Evolutionary conservation across 2,797 vertebrate species (phyloP).

Genomic region (Trichosurus vulpecula): DNA sequence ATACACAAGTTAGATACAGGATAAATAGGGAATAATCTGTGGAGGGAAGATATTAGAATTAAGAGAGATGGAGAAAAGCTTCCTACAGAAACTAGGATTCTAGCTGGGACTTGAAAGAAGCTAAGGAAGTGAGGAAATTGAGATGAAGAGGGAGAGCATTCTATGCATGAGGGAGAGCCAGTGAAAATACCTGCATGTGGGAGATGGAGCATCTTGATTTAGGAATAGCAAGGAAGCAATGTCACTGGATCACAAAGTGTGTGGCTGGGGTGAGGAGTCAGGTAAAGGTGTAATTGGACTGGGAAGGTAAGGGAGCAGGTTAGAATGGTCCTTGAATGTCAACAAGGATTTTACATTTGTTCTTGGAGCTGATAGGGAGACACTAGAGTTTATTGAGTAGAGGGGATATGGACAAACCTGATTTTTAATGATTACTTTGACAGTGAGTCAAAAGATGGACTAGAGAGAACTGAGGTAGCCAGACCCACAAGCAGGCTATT

Average conservation of each 20-base stretch:
- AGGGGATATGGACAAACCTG: neutral
- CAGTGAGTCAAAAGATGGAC: neutral
- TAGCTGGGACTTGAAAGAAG: neutral
- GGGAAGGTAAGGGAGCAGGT: neutral
- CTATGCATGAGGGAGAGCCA: neutral
- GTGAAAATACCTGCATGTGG: neutral
- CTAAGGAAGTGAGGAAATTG: neutral
- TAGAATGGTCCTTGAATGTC: neutral
- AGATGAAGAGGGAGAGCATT: neutral
- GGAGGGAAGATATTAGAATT: neutral
- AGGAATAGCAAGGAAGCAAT: neutral
- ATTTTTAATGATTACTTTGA: neutral
- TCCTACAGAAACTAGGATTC: neutral
- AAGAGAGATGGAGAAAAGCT: neutral
- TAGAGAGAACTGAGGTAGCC: neutral
- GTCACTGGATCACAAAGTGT: neutral
- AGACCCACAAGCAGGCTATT: neutral
- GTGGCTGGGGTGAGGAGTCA: neutral
- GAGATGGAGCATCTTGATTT: neutral
- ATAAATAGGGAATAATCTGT: neutral
- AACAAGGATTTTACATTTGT: neutral
- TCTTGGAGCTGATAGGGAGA: neutral
- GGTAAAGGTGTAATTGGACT: neutral
- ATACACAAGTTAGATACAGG: neutral
- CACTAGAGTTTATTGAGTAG: neutral